Percentiles rank a stretch among this genome's conserved stretches.
Evolutionary conservation across 2,113 vertebrate genomes (phyloP).

Genomic region (Triplophysa rosa): DNA sequence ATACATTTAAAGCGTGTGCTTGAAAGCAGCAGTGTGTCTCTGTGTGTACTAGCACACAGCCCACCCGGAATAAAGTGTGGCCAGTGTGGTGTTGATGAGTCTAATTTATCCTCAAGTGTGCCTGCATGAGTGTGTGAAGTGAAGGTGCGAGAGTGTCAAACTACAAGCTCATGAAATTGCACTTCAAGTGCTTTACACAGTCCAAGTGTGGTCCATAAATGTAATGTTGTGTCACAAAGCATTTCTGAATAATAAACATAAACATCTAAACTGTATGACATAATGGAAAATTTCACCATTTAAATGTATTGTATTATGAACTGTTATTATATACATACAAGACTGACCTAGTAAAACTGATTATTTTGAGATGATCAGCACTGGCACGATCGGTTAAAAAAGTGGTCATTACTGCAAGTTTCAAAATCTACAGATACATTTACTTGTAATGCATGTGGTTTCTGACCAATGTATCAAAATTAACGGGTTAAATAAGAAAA

Average conservation of each 20-base stretch:
- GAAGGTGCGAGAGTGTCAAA: conserved; percentile 22
- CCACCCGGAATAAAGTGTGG: background rate
- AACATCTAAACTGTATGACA: too few species aligned
- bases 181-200: conserved; percentile 2
- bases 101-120: conserved; percentile 41
- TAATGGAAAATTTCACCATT: too few species aligned
- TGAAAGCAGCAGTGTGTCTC: background rate
- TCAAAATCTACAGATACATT: too few species aligned
- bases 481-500: too few species aligned
- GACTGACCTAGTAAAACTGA: too few species aligned
- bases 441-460: too few species aligned
- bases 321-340: too few species aligned
- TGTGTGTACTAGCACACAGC: background rate
- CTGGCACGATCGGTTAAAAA: too few species aligned
- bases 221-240: background rate
- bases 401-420: too few species aligned
- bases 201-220: background rate
- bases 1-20: background rate
- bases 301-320: too few species aligned
- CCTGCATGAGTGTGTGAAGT: conserved; percentile 27
- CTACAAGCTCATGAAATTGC: conserved; percentile 23
- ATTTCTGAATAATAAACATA: background rate
- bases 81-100: conserved; percentile 40
- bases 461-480: too few species aligned
- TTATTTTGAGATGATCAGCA: too few species aligned